Percentiles rank a stretch among this genome's conserved stretches.
These are phyloP conservation scores for Cerastoderma edule DNA, from an alignment of 2,888 invertebrate genomes.

Conservation along the genomic window DNA sequence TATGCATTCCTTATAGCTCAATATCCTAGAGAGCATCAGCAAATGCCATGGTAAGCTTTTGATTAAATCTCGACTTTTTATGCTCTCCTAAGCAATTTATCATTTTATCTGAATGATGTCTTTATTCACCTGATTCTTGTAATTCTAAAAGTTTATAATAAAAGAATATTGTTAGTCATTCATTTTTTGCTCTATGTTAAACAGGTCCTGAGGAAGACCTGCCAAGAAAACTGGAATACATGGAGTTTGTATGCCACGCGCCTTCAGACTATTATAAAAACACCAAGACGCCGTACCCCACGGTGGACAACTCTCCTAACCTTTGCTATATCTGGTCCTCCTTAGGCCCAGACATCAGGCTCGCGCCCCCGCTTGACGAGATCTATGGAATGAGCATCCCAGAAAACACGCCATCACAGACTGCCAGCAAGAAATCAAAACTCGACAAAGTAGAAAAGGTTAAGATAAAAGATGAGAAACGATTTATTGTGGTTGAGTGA, in stretches of 20 bases:
- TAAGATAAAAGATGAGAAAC: conserved; percentile 55
- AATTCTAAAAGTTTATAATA: too few species aligned
- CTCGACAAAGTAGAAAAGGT: conserved; percentile 55
- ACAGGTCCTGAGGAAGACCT: conserved; percentile 95
- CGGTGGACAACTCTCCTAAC: conserved; percentile 75
- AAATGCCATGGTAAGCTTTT: too few species aligned
- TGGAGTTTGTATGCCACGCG: conserved; percentile 97
- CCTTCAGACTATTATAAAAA: conserved; percentile 93
- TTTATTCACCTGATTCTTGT: too few species aligned
- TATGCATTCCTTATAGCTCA: too few species aligned
- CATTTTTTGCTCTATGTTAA: neutral
- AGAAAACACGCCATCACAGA: conserved; percentile 22
- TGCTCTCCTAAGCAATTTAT: too few species aligned
- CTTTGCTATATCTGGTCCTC: conserved; percentile 82
- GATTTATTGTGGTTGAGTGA: conserved; percentile 55
- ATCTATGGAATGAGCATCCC: conserved; percentile 72
- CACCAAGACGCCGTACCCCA: conserved; percentile 90
- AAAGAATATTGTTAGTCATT: conserved; percentile 4
- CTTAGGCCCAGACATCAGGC: conserved; percentile 78
- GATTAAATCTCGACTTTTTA: too few species aligned
- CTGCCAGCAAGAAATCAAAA: conserved; percentile 31
- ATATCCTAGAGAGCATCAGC: too few species aligned
- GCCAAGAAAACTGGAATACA: conserved; percentile 92
- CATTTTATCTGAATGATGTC: too few species aligned
- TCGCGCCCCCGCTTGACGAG: conserved; percentile 77